These are phyloP conservation scores for Trogon surrucura DNA, from an alignment of 2,113 vertebrate genomes.

Conservation along the genomic window DNA sequence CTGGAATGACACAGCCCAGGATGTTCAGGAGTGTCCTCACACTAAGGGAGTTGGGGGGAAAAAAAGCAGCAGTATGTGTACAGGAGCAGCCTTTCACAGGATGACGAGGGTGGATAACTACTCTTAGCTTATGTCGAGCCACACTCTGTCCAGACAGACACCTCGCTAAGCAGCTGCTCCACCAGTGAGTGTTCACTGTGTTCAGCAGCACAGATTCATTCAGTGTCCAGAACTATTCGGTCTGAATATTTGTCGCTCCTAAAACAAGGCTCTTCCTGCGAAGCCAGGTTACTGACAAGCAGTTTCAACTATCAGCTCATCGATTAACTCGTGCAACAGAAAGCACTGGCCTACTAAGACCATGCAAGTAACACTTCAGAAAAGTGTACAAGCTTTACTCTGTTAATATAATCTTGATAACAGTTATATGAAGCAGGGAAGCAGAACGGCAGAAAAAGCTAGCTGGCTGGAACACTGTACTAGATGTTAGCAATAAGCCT, in stretches of 20 bases:
- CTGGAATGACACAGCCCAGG: not conserved
- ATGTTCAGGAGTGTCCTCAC: not conserved
- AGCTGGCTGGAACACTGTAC: not conserved
- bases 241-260: not conserved
- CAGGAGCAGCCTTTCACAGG: not conserved
- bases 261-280: not conserved
- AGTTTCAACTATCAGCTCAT: not conserved
- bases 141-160: not conserved
- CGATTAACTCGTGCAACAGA: not conserved
- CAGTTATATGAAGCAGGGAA: slow-evolving; percentile 51
- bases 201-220: not conserved
- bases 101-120: not conserved
- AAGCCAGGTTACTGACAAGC: not conserved
- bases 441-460: slow-evolving; percentile 39
- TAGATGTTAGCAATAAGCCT: not conserved
- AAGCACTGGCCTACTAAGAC: not conserved
- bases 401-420: not conserved
- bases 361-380: not conserved
- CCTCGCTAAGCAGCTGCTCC: not conserved
- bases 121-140: not conserved
- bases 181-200: not conserved
- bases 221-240: not conserved
- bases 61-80: not conserved
- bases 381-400: not conserved
- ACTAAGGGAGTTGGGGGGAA: not conserved